phyloP scores from a whole-genome alignment of 1,140 invertebrate species.

The Calephelis virginiensis region DNA sequence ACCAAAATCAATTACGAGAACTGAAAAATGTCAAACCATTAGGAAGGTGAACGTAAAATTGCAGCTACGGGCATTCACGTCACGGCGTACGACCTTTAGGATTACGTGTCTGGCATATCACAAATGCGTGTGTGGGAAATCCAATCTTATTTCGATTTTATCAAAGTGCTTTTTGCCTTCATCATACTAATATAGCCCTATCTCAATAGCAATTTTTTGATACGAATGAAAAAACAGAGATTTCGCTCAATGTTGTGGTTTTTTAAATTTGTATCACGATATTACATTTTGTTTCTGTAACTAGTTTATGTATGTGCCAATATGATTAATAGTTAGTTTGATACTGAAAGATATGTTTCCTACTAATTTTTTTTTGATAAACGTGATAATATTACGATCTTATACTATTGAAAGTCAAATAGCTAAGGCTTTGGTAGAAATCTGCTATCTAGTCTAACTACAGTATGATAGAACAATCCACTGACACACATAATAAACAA shows the following conservation, averaged over 20 bases:
- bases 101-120: conserved; percentile 5
- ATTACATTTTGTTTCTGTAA: too few relatives aligned
- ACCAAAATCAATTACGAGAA: neutral
- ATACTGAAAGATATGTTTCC: too few relatives aligned
- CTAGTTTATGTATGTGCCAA: too few relatives aligned
- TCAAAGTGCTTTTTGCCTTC: neutral
- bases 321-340: too few relatives aligned
- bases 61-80: neutral
- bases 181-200: neutral
- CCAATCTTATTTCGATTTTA: neutral
- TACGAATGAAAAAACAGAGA: neutral
- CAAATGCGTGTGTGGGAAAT: neutral
- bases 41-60: conserved; percentile 13
- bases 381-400: too few relatives aligned
- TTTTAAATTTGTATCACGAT: too few relatives aligned
- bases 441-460: too few relatives aligned
- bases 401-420: too few relatives aligned
- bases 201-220: neutral
- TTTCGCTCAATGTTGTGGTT: neutral
- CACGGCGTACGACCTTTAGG: conserved; percentile 5
- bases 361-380: too few relatives aligned
- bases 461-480: too few relatives aligned
- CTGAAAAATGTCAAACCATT: conserved; percentile 5
- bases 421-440: too few relatives aligned
- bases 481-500: too few relatives aligned